Base-by-base conservation (phyloP, 2,113 vertebrate genomes). In the Saguinus imperator region DNA sequence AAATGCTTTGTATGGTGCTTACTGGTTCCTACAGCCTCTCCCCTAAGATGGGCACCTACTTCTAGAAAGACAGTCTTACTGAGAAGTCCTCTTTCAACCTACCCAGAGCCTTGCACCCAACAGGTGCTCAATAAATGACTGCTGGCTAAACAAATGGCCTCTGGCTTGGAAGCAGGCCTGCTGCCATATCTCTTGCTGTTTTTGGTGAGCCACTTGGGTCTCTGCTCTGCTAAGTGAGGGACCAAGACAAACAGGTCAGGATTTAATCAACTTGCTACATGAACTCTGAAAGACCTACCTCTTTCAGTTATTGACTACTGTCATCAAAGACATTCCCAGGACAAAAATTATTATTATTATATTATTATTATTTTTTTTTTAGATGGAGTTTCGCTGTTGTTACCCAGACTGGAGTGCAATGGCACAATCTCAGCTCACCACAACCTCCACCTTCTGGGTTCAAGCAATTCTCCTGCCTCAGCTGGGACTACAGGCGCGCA, bases 181-280 rank as follows among this genome's bases (percentile, higher is more conserved):
- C 64, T 77, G 61, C 25, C 70, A 6, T 2, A 45, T 77, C 25
- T 75, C 43, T 37, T 21, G 92, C 88, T 82, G 55, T n/a, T 90
- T 94, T 79, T 58, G 37, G 37, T 61, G 92, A 85, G 79, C 11
- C 75, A 94, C 32, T 43, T 72, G 58, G 37, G 55, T 70, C 68
- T 94, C 35, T 76, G 48, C 45, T 94, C 45, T 8, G 29, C 90
- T 75, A 77, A 87, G 55, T 32, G 50, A 94, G 61, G 55, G 35
- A 29, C 29, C 18, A 77, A 52, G 37, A 32, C 58, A 94, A 96
- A 91, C 0, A 76, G n/a, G 81, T 72, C 87, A 89, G 32, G 50
- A 76, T 92, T 86, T 93, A 89, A 94, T 72, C 85, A 95, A 92
- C 94, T 5, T 92, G 72, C 55, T 61, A 29, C 35, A 6, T 55